phyloP scores from a whole-genome alignment of 2,888 invertebrate species.

The Apotomis turbidana region DNA sequence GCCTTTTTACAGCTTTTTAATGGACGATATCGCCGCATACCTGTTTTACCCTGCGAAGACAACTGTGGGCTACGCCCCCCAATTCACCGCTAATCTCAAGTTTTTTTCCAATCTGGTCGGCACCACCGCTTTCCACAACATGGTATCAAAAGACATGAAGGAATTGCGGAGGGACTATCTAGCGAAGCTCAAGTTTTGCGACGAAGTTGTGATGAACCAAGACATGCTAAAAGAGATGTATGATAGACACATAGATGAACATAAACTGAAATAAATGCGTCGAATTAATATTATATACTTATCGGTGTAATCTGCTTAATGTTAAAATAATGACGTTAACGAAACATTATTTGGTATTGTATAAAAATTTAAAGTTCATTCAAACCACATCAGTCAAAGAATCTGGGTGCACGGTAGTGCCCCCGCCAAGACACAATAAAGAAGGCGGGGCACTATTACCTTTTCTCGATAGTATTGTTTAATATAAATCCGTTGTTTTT shows the following conservation, averaged over 20 bases:
- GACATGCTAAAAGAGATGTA: slow-evolving; percentile 55
- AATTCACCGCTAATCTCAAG: slow-evolving; percentile 68
- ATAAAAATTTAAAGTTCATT: too few species aligned
- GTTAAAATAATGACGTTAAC: too few species aligned
- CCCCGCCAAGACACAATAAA: too few species aligned
- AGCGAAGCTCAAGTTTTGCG: slow-evolving; percentile 67
- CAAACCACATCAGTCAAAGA: too few species aligned
- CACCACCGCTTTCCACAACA: slow-evolving; percentile 61
- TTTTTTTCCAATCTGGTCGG: slow-evolving; percentile 71
- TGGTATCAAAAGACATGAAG: slow-evolving; percentile 61
- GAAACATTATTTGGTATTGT: too few species aligned
- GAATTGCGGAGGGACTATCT: slow-evolving; percentile 53
- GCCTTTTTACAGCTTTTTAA: slow-evolving; percentile 57
- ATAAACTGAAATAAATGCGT: neutral
- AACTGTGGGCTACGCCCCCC: slow-evolving; percentile 67
- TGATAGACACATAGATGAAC: slow-evolving; percentile 60
- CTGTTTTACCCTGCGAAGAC: slow-evolving; percentile 67
- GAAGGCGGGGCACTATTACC: too few species aligned
- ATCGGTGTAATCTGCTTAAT: too few species aligned
- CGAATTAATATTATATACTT: neutral
- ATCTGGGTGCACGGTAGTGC: too few species aligned
- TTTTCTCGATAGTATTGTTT: too few species aligned
- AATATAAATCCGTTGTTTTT: too few species aligned
- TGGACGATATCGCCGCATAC: slow-evolving; percentile 61
- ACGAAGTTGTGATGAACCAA: slow-evolving; percentile 44